Conservation (phyloP, 2,888 invertebrate genomes). For the Sarcophaga rosellei region DNA sequence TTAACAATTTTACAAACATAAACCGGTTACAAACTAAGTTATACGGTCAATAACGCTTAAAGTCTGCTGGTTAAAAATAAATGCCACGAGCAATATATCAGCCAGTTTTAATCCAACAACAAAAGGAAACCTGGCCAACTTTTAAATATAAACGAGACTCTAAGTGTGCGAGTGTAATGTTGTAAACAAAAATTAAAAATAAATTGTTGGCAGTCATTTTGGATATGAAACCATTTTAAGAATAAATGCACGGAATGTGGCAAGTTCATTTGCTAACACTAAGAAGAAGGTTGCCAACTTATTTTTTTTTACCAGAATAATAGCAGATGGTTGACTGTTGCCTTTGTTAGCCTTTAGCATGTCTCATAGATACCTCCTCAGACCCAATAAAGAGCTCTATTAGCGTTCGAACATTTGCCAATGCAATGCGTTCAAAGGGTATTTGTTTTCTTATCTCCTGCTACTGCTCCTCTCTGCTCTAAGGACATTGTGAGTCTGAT, state of each 20-base stretch:
- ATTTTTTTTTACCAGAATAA: no score
- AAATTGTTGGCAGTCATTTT: not conserved
- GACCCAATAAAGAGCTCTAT: no score
- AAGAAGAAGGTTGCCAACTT: not conserved
- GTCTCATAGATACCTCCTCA: no score
- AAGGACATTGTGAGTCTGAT: no score
- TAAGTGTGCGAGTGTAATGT: not conserved
- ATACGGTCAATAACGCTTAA: slow-evolving; percentile 64
- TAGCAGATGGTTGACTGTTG: no score
- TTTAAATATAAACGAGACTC: not conserved
- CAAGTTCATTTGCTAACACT: slow-evolving; percentile 29
- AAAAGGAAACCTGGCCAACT: slow-evolving; percentile 35
- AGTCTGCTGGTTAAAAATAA: slow-evolving; percentile 22
- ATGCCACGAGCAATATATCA: slow-evolving; percentile 32
- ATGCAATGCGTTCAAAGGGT: no score
- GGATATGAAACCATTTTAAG: slow-evolving; percentile 32
- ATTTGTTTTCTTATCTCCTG: no score
- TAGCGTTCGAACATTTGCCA: no score
- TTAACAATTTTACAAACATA: not conserved
- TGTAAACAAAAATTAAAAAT: not conserved
- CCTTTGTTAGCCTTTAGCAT: no score
- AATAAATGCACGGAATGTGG: slow-evolving; percentile 16
- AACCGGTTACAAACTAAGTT: slow-evolving; percentile 64
- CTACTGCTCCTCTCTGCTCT: no score
- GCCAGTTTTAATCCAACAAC: not conserved